Evolutionary conservation across 2,797 vertebrate species (phyloP), one percentile per base, ranked within the genome.

Genomic region (Ctenochaetus hawaiiensis): DNA sequence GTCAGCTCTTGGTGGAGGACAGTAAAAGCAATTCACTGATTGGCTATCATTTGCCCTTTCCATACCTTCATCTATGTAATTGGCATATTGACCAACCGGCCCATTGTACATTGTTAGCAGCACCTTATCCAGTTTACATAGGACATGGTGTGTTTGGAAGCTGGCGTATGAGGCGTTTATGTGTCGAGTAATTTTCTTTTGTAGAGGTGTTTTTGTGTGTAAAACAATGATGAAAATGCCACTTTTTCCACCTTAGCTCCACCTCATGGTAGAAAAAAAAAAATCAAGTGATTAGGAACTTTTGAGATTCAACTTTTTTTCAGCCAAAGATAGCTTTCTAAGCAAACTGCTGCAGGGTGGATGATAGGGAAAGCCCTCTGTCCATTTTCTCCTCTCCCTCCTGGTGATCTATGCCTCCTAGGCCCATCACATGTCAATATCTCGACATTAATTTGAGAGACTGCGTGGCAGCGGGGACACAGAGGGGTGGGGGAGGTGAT

Each of bases 381-480:
- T 66, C 48, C 41, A 13, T 66, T 58, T 61, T 75, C 73, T 80
- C 62, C 69, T 61, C 85, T 87, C 77, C 84, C 72, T 78, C 76
- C 85, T 75, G 95, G 96, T 97, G 96, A 97, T 97, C 96, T 96
- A 96, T 96, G 95, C 95, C 91, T 94, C 92, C 80, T 77, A 89
- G 93, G 83, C 96, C 96, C 96, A 97, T 97, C 95, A 96, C 96
- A 96, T 96, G 96, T 98, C 97, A 98, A 99, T 99, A 98, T 97
- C 96, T 96, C 96, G 96, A 97, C 96, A 97, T 97, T 97, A 96
- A 97, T 98, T 97, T 97, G 96, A 97, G 63, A 74, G 88, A 85
- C 72, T 77, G 77, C 60, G 13, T 81, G 85, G 85, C 94, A 72
- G 84, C 17, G 7, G 39, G 67, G 79, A 81, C 64, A 51, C 77